Conservation (phyloP, 2,888 invertebrate genomes). For the Spisula solida region DNA sequence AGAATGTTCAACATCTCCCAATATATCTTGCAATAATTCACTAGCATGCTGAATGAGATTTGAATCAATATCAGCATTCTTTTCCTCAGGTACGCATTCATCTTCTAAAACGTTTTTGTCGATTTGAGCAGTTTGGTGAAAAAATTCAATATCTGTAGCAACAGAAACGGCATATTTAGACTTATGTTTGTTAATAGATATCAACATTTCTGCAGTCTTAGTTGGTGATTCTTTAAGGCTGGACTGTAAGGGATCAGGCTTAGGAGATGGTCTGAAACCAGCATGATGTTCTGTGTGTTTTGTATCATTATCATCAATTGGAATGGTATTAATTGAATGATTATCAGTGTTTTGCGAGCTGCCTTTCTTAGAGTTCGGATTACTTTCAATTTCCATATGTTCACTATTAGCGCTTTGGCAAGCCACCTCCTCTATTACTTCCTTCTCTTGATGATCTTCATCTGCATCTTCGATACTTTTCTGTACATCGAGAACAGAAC, state of each 20-base stretch:
- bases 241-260: not conserved
- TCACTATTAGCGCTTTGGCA: not conserved
- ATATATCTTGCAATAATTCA: constrained; percentile 33
- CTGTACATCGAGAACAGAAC: not conserved
- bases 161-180: not conserved
- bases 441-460: not conserved
- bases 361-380: not conserved
- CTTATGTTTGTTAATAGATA: constrained; percentile 16
- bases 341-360: not conserved
- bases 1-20: constrained; percentile 27
- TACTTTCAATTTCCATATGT: not conserved
- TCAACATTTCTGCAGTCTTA: not conserved
- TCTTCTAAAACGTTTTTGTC: constrained; percentile 18
- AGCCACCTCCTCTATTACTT: not conserved
- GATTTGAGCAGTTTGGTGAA: constrained; percentile 31
- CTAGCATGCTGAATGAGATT: constrained; percentile 31
- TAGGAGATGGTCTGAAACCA: not conserved
- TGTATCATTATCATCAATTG: not conserved
- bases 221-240: not conserved
- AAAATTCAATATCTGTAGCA: constrained; percentile 33
- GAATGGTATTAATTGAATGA: not conserved
- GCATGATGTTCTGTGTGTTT: not conserved
- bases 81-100: not conserved
- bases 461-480: not conserved
- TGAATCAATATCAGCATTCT: not conserved